Evolutionary conservation across 2,113 vertebrate species (phyloP), one percentile per base, ranked within the genome.

Genomic region (Cnemophilus loriae): DNA sequence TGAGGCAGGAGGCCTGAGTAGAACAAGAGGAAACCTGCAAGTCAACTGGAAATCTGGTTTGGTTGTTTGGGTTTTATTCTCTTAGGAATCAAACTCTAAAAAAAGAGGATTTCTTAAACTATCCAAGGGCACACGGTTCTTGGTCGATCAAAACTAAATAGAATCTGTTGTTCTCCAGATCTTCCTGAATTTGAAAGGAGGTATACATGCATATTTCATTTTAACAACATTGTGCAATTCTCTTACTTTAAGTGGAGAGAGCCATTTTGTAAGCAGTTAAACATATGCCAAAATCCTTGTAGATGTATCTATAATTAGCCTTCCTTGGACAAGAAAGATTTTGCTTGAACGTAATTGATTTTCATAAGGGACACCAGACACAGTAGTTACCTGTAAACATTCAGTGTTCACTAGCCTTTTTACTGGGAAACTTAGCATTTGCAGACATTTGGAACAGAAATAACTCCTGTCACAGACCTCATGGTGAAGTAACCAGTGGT

Each of bases 111-210:
- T 83, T 85, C 32, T 65, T 69, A 53, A 81, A 37, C 5, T 59
- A n/a, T 50, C 3, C 5, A 42, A 67, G 56, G 2, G 2, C 1
- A 26, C 22, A 27, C 0, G 0, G 9, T 32, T 89, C 33, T 59
- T 16, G 11, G 7, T 63, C 13, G 65, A 49, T 42, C 46, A 57
- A 90, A 81, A 87, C 6, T 5, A 47, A 82, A 73, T 7, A 32
- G 33, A 50, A 47, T 13, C 4, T 32, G 6, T 23, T 94, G 59
- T 67, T 69, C 9, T 65, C 11, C 37, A 75, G 11, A 53, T 75
- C 44, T 81, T 7, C 17, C 33, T 68, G 37, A 89, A 27, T 76
- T 87, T 87, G 76, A 46, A n/a, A 41, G 49, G 37, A 76, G 18
- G n/a, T 49, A 23, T 3, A n/a, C 3, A 7, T 27, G 7, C 11